Evolutionary conservation across 2,888 invertebrate species (phyloP).

Genomic region (Prosopocoilus inquinatus): DNA sequence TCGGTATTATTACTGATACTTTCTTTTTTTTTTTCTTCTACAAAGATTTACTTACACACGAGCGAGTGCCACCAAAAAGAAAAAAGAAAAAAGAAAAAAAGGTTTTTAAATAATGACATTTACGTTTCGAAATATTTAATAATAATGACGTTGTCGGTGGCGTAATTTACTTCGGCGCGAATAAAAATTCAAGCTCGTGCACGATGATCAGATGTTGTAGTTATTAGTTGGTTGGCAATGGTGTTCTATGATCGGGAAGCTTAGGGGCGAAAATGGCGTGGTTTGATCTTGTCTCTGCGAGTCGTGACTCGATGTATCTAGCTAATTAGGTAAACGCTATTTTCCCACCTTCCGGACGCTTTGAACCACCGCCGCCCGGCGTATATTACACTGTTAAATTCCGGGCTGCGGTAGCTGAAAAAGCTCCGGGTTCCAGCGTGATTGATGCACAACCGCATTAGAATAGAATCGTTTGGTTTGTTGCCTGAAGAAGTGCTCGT

Average conservation of each 20-base stretch:
- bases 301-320: slow-evolving; percentile 27
- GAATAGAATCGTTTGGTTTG: no score
- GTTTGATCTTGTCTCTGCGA: slow-evolving; percentile 11
- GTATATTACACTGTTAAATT: slow-evolving; percentile 22
- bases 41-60: not conserved
- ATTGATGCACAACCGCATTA: no score
- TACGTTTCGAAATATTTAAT: slow-evolving; percentile 18
- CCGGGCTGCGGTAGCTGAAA: not conserved
- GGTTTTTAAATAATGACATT: slow-evolving; percentile 22
- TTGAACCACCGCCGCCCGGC: slow-evolving; percentile 19
- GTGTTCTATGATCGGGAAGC: slow-evolving; percentile 9
- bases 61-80: not conserved
- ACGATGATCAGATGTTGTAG: slow-evolving; percentile 3
- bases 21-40: no score
- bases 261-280: slow-evolving; percentile 20
- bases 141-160: slow-evolving; percentile 16
- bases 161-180: slow-evolving; percentile 9
- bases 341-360: slow-evolving; percentile 23
- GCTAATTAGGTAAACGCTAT: slow-evolving; percentile 28
- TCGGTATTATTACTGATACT: no score
- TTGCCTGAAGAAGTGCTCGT: no score
- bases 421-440: no score
- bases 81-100: slow-evolving; percentile 4
- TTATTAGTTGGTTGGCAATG: no score
- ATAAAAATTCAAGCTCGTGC: slow-evolving; percentile 16